Evolutionary conservation across 2,888 invertebrate genomes (phyloP).

Genomic region (Cyrtodaria siliqua): DNA sequence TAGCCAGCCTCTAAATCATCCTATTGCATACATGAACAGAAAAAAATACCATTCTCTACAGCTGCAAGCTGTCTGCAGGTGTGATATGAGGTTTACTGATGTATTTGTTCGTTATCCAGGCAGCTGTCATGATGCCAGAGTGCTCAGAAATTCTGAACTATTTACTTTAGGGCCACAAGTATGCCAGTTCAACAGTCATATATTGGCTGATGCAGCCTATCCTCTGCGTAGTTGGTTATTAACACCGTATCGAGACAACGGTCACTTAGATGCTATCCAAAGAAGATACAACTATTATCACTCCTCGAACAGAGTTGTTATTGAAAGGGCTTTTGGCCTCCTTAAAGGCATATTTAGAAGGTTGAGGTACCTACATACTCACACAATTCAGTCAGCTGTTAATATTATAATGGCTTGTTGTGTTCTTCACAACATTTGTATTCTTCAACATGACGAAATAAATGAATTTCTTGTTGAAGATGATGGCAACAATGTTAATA

Average conservation of each 20-base stretch:
- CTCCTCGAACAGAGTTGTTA: slow-evolving; percentile 34
- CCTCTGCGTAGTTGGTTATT: slow-evolving; percentile 45
- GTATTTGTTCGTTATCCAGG: too few species aligned
- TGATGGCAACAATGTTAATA: background rate
- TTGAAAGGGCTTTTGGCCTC: slow-evolving; percentile 44
- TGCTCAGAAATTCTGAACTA: too few species aligned
- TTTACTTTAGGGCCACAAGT: too few species aligned
- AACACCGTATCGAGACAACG: slow-evolving; percentile 58
- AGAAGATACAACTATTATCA: slow-evolving; percentile 35
- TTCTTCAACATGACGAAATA: slow-evolving; percentile 43
- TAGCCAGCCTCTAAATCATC: too few species aligned
- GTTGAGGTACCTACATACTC: slow-evolving; percentile 29
- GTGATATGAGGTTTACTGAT: too few species aligned
- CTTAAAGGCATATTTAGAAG: slow-evolving; percentile 48
- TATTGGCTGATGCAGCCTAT: slow-evolving; percentile 52
- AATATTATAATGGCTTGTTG: slow-evolving; percentile 47
- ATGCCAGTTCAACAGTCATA: slow-evolving; percentile 30
- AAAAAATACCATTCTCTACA: too few species aligned
- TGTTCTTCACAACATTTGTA: slow-evolving; percentile 57
- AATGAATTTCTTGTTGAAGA: slow-evolving; percentile 39
- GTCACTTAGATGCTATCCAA: slow-evolving; percentile 37
- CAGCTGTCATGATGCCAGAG: too few species aligned
- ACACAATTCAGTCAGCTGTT: slow-evolving; percentile 23
- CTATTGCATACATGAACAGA: too few species aligned
- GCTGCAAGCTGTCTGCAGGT: too few species aligned